A percentile compares a stretch with the other conserved stretches of the same genome.
Conservation (phyloP, 2,113 vertebrate genomes). For the Donacobius atricapilla region DNA sequence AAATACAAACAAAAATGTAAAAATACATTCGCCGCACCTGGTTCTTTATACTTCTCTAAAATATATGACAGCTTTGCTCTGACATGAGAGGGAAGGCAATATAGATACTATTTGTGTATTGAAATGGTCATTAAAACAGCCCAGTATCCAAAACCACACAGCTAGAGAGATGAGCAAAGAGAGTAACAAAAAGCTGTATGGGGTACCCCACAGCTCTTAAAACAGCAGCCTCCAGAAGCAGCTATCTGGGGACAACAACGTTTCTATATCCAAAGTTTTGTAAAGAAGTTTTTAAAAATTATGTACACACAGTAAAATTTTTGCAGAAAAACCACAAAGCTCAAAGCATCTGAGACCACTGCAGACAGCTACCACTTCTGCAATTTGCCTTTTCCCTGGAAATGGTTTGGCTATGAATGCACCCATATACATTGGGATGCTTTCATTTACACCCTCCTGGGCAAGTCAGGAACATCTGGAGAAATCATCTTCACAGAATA, state of each 20-base stretch:
- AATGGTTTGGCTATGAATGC: not conserved
- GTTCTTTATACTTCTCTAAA: not conserved
- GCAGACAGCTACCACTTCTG: not conserved
- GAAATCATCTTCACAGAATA: not conserved
- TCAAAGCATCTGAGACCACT: not conserved
- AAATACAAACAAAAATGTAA: conserved; percentile 17
- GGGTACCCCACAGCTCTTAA: not conserved
- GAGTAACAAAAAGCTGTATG: not conserved
- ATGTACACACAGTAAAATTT: not conserved
- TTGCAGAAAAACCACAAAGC: not conserved
- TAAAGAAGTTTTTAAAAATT: not conserved
- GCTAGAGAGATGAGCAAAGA: not conserved
- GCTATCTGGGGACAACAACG: not conserved
- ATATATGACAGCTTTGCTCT: not conserved
- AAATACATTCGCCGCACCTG: conserved; percentile 11
- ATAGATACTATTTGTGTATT: not conserved
- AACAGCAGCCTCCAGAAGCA: not conserved
- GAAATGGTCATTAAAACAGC: not conserved
- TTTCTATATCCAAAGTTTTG: not conserved
- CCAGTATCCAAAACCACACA: not conserved
- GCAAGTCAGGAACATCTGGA: not conserved
- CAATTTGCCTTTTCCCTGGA: not conserved
- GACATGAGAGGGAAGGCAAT: not conserved
- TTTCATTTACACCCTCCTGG: not conserved
- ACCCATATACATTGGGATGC: not conserved